Conservation (phyloP, 2,113 vertebrate species). For the Chamaetylas fuelleborni region DNA sequence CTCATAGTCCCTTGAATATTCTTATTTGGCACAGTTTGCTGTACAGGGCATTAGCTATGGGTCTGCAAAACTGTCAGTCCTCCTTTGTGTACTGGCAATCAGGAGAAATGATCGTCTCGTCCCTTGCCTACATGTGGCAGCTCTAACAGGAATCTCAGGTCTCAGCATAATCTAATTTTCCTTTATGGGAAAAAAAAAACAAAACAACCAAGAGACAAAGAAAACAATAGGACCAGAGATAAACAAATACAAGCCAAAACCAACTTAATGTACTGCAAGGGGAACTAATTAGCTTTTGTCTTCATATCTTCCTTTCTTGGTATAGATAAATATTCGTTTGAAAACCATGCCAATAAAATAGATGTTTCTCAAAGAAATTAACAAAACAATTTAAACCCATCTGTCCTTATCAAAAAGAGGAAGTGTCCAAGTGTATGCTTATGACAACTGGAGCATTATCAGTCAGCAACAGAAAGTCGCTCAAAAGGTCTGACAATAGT, state of each 20-base stretch:
- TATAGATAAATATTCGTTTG: neutral
- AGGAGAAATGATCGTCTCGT: neutral
- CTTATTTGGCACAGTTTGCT: neutral
- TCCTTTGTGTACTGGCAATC: neutral
- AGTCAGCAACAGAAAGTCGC: neutral
- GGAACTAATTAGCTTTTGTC: neutral
- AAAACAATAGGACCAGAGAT: neutral
- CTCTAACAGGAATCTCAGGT: neutral
- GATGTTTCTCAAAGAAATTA: neutral
- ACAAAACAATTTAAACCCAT: neutral
- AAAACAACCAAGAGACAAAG: neutral
- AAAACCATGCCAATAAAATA: neutral
- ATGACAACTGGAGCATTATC: neutral
- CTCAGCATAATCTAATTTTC: neutral
- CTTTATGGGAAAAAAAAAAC: neutral
- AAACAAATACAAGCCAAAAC: neutral
- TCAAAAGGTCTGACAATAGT: neutral
- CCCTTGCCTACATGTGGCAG: neutral
- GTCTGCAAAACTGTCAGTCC: neutral
- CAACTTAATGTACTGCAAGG: neutral
- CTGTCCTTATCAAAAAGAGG: neutral
- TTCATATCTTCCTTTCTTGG: neutral
- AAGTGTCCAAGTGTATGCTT: neutral
- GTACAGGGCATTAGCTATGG: neutral
- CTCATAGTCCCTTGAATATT: neutral